phyloP scores from a whole-genome alignment of 2,888 invertebrate genomes.

The Chouioia cunea region DNA sequence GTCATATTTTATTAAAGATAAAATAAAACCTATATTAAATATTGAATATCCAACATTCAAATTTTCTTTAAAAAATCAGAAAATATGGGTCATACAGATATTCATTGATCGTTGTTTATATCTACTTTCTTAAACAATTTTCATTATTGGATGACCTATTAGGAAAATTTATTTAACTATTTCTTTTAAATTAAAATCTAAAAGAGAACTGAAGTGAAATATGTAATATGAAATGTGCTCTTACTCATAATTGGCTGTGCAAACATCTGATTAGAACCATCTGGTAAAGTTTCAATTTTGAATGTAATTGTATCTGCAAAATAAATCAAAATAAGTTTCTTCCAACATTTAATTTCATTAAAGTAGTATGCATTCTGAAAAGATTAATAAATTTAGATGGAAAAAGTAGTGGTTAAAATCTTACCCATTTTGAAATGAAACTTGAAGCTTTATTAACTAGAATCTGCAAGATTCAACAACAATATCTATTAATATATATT shows the following conservation, averaged over 20 bases:
- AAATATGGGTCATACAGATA: too few relatives aligned
- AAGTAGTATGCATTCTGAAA: too few relatives aligned
- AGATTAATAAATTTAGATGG: too few relatives aligned
- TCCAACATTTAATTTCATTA: neutral
- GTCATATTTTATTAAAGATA: conserved; percentile 18
- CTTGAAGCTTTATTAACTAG: neutral
- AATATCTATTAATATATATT: too few relatives aligned
- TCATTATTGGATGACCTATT: too few relatives aligned
- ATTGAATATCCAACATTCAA: neutral
- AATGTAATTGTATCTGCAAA: conserved; percentile 44
- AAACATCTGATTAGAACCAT: conserved; percentile 46
- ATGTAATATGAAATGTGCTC: conserved; percentile 6
- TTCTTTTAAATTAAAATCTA: too few relatives aligned
- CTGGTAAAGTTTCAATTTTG: conserved; percentile 46
- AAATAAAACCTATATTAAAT: conserved; percentile 12
- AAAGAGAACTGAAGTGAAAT: too few relatives aligned
- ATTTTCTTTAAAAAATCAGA: too few relatives aligned
- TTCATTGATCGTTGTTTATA: too few relatives aligned
- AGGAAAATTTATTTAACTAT: too few relatives aligned
- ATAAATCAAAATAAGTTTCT: neutral
- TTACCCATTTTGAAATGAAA: conserved; percentile 24
- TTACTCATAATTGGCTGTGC: conserved; percentile 47
- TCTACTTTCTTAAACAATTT: too few relatives aligned
- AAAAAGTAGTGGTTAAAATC: neutral
- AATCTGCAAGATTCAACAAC: neutral